These are phyloP conservation scores for Herminia tarsipennalis DNA, from an alignment of 2,888 invertebrate species.

Conservation along the genomic window DNA sequence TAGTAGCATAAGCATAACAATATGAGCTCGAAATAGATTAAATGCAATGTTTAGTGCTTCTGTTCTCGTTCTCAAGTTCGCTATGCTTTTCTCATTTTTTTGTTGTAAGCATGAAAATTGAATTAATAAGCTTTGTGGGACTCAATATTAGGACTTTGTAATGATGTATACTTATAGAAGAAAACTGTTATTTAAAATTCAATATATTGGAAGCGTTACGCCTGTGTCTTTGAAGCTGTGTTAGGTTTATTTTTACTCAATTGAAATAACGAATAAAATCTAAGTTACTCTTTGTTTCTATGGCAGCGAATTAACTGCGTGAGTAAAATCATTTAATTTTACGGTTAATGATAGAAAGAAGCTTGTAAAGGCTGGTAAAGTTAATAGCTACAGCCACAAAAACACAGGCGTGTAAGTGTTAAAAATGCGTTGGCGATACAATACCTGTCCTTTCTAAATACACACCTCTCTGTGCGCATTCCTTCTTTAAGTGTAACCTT, in stretches of 20 bases:
- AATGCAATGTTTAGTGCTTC: slow-evolving; percentile 58
- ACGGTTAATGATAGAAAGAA: background rate
- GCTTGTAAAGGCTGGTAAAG: background rate
- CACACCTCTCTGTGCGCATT: slow-evolving; percentile 97
- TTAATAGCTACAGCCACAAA: slow-evolving; percentile 45
- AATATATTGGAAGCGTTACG: slow-evolving; percentile 63
- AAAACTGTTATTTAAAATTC: slow-evolving; percentile 34
- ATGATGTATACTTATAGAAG: slow-evolving; percentile 33
- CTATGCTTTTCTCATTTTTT: slow-evolving; percentile 28
- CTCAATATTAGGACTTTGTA: slow-evolving; percentile 38
- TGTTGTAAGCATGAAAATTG: slow-evolving; percentile 43
- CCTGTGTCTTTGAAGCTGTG: slow-evolving; percentile 60
- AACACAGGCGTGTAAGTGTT: slow-evolving; percentile 77
- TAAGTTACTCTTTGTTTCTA: too few relatives aligned
- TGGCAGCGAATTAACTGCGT: too few relatives aligned
- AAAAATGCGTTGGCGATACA: slow-evolving; percentile 87
- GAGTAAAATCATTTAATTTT: too few relatives aligned
- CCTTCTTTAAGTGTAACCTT: slow-evolving; percentile 94
- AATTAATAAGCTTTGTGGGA: slow-evolving; percentile 60
- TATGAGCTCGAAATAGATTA: slow-evolving; percentile 60
- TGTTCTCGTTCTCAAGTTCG: slow-evolving; percentile 34
- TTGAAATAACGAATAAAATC: too few relatives aligned
- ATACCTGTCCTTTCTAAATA: slow-evolving; percentile 88
- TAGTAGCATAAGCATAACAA: slow-evolving; percentile 71
- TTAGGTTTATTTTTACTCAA: too few relatives aligned